Evolutionary conservation across 2,113 vertebrate species (phyloP), one percentile per base, ranked within the genome.

Genomic region (Trinectes maculatus): DNA sequence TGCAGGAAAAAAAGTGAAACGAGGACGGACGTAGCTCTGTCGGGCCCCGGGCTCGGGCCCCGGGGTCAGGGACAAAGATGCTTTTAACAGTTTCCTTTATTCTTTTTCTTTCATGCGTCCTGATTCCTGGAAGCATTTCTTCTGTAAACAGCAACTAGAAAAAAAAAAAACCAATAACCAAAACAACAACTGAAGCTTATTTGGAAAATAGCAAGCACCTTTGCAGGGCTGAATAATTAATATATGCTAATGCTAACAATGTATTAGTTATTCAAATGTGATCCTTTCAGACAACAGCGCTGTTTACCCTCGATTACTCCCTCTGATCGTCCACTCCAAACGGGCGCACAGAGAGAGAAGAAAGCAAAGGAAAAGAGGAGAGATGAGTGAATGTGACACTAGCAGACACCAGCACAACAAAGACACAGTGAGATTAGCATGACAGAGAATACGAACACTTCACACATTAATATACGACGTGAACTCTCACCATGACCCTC

Each of bases 251-350:
- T 89, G 80, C 56, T 80, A 84, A 79, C 85, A 64, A 73, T 70
- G 83, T 85, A 87, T 90, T 90, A 85, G 88, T 84, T 90, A 90
- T 89, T 91, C 83, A 89, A 89, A 91, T 87, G 87, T 81, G 82
- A 91, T 89, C 88, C 88, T 90, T 89, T 89, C 83, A 83, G 90
- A 88, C 86, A 90, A 91, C 90, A 90, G 82, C 59, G 47, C 80
- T 90, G 87, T 91, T 91, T 90, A 90, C 84, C 85, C 84, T 77
- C 84, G 67, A 76, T 86, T 85, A 78, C 83, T 80, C 63, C 61
- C 84, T 84, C 85, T 87, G 87, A 91, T 89, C 79, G 77, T 74
- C 87, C 83, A 88, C 86, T 91, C 85, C 80, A 86, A 82, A 84
- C n/a, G 13, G 74, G 29, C 49, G 68, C 48, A 5, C 74, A 79